A percentile compares a stretch with the other conserved stretches of the same genome.
These are phyloP conservation scores for Sebastolobus altivelis DNA, from an alignment of 2,797 vertebrate genomes.

Conservation along the genomic window DNA sequence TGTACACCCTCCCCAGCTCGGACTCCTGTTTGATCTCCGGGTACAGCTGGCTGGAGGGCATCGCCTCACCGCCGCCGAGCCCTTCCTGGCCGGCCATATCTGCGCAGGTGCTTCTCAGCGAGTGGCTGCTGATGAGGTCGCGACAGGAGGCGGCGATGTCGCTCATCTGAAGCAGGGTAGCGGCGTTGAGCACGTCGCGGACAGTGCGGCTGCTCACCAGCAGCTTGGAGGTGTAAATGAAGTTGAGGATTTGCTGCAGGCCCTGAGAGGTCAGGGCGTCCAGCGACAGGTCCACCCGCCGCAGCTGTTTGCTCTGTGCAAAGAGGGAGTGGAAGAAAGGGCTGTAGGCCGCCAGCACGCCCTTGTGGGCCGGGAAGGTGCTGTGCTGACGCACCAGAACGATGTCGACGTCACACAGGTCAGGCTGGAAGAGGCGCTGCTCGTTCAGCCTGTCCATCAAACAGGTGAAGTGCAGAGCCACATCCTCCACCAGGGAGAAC, in stretches of 20 bases:
- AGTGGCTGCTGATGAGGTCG: constrained; percentile 92
- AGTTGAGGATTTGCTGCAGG: constrained; percentile 98
- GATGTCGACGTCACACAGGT: constrained; percentile 96
- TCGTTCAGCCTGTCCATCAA: constrained; percentile 98
- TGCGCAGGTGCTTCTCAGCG: constrained; percentile 84
- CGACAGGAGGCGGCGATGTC: constrained; percentile 95
- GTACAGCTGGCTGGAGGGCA: constrained; percentile 85
- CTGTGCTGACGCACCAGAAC: constrained; percentile 95
- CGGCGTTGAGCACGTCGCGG: constrained; percentile 94
- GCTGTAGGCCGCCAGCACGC: constrained; percentile 97
- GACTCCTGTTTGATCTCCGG: constrained; percentile 95
- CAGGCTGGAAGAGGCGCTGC: constrained; percentile 96
- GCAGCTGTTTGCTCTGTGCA: constrained; percentile 96
- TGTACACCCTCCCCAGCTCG: constrained; percentile 89
- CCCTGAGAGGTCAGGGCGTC: constrained; percentile 94
- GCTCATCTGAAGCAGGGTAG: constrained; percentile 95
- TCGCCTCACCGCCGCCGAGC: constrained; percentile 57
- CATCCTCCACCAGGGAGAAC: constrained; percentile 97
- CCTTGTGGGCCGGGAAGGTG: constrained; percentile 97
- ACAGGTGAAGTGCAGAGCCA: constrained; percentile 94
- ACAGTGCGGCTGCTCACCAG: constrained; percentile 94
- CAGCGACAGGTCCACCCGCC: constrained; percentile 94
- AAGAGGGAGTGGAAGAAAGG: constrained; percentile 99
- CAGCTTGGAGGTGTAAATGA: constrained; percentile 99
- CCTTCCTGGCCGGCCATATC: constrained; percentile 87